Percentiles rank a stretch among this genome's conserved stretches.
These are phyloP conservation scores for Ceratotherium simum DNA, from an alignment of 2,113 vertebrate genomes.

Conservation along the genomic window DNA sequence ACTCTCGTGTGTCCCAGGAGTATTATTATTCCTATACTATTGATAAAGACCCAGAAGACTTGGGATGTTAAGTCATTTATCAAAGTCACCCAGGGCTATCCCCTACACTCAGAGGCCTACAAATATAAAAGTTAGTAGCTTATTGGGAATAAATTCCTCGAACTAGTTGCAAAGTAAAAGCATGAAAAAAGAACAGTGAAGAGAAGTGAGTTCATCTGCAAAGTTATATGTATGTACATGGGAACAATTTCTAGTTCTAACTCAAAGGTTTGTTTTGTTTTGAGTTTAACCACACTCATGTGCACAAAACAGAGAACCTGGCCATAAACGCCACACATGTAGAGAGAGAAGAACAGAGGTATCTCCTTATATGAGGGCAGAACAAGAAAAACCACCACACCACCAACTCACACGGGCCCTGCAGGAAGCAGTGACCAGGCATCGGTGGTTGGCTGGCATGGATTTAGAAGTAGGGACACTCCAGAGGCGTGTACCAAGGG, in stretches of 20 bases:
- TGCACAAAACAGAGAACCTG: neutral
- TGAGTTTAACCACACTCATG: neutral
- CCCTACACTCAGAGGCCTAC: rapidly evolving
- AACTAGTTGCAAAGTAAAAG: neutral
- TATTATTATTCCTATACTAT: neutral
- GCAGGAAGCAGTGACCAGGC: neutral
- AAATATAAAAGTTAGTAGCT: neutral
- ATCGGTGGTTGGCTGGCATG: rapidly evolving
- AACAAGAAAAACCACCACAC: too few species aligned
- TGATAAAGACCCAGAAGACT: neutral
- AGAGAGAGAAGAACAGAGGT: neutral
- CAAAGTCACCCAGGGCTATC: neutral
- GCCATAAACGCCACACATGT: rapidly evolving
- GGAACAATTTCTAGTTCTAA: neutral
- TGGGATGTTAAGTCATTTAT: neutral
- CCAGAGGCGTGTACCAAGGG: rapidly evolving
- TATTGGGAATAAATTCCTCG: neutral
- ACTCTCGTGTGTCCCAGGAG: neutral
- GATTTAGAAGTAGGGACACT: rapidly evolving
- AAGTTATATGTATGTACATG: rapidly evolving
- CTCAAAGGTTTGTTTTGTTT: neutral
- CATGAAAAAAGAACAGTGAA: neutral
- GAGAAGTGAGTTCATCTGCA: neutral
- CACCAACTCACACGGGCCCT: rapidly evolving
- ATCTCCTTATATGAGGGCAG: neutral